Evolutionary conservation across 2,888 invertebrate genomes (phyloP), one percentile per base, ranked within the genome.

Genomic region (Drosophila crucigera): DNA sequence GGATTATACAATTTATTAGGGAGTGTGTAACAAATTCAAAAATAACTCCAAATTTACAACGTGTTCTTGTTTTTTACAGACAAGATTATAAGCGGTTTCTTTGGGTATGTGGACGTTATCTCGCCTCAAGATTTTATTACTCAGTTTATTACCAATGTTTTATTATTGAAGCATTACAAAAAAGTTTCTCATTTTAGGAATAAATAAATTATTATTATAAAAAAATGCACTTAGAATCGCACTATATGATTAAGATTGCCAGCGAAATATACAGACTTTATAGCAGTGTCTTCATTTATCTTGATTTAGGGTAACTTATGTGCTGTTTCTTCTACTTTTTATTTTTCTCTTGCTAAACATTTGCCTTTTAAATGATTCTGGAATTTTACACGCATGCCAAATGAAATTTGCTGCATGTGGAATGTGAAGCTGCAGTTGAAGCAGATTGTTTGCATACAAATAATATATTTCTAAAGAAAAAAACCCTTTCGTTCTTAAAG

Each of bases 401-500:
- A 41, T 16, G 16, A 31, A 30, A 58, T 41, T 39, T 39, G n/a
- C 30, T n/a, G 39, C n/a, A 30, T 56, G 28, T 1, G 37, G 7
- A 39, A 56, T 39, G 28, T 7, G 30, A 31, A 5, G 16, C 30
- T 30, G 30, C 6, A 31, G n/a, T 41, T 58, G 30, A 69, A 66
- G 68, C 30, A 83, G 67, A 83, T 66, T 56, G 39, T 30, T 72
- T 73, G 52, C 52, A 28, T 11, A 5, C 11, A 19, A 50, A 28
- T 5, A 28, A 50, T 10, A 28, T 16, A 9, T 16, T 47, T 47
- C 14, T 16, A 47, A 16, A 14, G n/a, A 22, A 6, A 6, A 1
- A 47, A 22, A 4, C 35, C 5, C 35, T 16, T 47, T 1, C 16
- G 9, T 25, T 25, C 9, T 25, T 28, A 47, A 47, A 47, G 25